Percentiles rank a stretch among this genome's conserved stretches.
These are phyloP conservation scores for Anguilla marmorata DNA, from an alignment of 2,797 vertebrate species.

Conservation along the genomic window DNA sequence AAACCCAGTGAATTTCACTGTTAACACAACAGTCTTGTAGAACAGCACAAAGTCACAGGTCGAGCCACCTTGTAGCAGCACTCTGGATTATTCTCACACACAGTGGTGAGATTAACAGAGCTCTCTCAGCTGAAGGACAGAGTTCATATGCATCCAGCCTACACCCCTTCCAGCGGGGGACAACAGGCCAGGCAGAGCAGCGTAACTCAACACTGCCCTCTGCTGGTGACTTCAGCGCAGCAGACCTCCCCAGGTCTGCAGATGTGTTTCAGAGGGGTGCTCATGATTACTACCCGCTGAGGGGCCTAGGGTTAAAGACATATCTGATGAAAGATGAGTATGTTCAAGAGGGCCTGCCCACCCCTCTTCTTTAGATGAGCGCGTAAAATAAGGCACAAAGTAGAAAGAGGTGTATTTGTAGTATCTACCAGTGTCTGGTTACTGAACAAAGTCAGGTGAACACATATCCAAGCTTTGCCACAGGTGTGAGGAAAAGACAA, in stretches of 20 bases:
- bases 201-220: conserved; percentile 26
- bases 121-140: not conserved
- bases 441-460: not conserved
- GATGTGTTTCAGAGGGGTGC: not conserved
- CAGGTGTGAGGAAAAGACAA: not conserved
- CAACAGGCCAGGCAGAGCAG: not conserved
- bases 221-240: not conserved
- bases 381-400: not conserved
- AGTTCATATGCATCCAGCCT: not conserved
- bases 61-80: not conserved
- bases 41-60: not conserved
- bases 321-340: not conserved
- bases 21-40: not conserved
- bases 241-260: not conserved
- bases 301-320: not conserved
- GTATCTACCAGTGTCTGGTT: not conserved
- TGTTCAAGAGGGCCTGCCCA: not conserved
- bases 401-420: not conserved
- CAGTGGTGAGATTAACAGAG: not conserved
- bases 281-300: not conserved
- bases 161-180: not conserved
- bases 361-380: not conserved
- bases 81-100: not conserved
- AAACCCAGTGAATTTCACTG: not conserved
- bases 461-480: not conserved